A percentile compares a stretch with the other conserved stretches of the same genome.
Evolutionary conservation across 2,888 invertebrate species (phyloP).

Genomic region (Uropetala carovei): DNA sequence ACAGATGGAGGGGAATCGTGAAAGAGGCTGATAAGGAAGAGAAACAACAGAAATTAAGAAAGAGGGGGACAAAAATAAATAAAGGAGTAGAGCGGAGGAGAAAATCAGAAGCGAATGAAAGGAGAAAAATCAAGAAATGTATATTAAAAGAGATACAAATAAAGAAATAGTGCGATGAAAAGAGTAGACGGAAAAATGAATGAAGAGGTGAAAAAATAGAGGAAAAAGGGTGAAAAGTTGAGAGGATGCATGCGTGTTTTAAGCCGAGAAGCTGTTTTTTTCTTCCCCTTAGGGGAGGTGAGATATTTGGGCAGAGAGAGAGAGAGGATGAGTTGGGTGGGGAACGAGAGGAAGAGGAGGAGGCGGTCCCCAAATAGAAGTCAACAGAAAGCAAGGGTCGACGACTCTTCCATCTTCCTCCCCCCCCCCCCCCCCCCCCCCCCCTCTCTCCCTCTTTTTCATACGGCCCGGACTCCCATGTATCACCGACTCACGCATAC

Average conservation of each 20-base stretch:
- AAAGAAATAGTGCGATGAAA: not conserved
- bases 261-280: constrained; percentile 4
- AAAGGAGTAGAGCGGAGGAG: not conserved
- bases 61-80: not conserved
- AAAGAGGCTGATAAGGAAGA: not conserved
- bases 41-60: not conserved
- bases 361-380: constrained; percentile 57
- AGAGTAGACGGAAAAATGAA: no score
- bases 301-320: not conserved
- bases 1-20: not conserved
- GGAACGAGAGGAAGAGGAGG: not conserved
- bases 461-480: not conserved
- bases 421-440: not conserved
- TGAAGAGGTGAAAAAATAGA: not conserved
- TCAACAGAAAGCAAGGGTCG: constrained; percentile 58
- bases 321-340: not conserved
- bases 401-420: not conserved
- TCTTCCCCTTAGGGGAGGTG: not conserved
- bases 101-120: not conserved
- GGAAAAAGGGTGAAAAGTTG: not conserved
- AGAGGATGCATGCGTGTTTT: not conserved
- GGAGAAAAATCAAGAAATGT: not conserved
- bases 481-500: not conserved
- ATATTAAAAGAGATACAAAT: not conserved
- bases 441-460: not conserved